These are phyloP conservation scores for Perca flavescens DNA, from an alignment of 2,113 vertebrate genomes.

Conservation along the genomic window DNA sequence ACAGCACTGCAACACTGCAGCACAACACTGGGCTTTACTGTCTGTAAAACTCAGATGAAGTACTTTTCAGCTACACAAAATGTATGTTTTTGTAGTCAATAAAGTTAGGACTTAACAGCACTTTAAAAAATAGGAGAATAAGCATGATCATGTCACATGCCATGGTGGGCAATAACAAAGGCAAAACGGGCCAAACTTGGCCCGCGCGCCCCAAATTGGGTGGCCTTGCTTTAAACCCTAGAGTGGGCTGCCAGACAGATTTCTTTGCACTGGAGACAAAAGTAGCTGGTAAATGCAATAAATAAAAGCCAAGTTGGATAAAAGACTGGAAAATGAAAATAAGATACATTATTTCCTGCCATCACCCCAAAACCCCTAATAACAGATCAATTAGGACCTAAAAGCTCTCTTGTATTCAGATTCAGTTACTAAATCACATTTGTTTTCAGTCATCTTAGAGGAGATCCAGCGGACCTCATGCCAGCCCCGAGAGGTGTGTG, in stretches of 20 bases:
- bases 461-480: slow-evolving; percentile 79
- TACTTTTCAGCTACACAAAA: no score
- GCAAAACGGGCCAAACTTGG: no score
- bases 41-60: no score
- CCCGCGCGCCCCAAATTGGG: no score
- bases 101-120: no score
- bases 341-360: background rate
- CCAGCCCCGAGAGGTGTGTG: slow-evolving; percentile 81
- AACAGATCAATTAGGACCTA: background rate
- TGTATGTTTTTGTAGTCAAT: no score
- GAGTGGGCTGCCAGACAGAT: background rate
- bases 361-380: background rate
- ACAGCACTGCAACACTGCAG: no score
- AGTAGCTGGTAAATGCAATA: background rate
- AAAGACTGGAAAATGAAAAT: background rate
- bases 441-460: slow-evolving; percentile 79
- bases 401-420: background rate
- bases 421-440: background rate
- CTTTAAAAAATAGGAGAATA: no score
- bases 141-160: no score
- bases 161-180: no score
- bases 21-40: no score
- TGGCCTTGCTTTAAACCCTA: background rate
- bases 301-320: background rate
- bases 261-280: slow-evolving; percentile 10